Evolutionary conservation across 2,888 invertebrate species (phyloP).

Genomic region (Gerris lacustris): DNA sequence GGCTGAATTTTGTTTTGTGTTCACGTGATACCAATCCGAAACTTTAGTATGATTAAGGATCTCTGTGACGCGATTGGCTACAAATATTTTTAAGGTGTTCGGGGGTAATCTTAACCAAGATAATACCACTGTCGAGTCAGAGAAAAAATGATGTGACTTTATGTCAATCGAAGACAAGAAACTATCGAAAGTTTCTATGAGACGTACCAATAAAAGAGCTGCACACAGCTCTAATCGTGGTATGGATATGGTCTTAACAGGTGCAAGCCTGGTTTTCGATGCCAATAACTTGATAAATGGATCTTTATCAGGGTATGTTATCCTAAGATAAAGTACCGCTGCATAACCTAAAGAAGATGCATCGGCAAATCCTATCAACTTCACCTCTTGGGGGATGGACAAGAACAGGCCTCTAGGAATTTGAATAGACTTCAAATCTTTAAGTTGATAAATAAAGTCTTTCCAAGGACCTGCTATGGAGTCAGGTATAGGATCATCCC

Average conservation of each 20-base stretch:
- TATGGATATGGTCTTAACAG: not conserved
- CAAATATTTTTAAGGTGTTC: slow-evolving; percentile 25
- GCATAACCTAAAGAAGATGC: not conserved
- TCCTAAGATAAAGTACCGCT: not conserved
- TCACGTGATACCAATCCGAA: slow-evolving; percentile 31
- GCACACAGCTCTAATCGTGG: not conserved
- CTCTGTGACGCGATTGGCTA: slow-evolving; percentile 32
- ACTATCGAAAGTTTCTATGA: not conserved
- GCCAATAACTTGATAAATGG: not conserved
- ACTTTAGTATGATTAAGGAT: slow-evolving; percentile 30
- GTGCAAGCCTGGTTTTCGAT: not conserved
- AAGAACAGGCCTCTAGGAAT: no score
- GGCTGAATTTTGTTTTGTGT: slow-evolving; percentile 31
- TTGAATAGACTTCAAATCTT: no score
- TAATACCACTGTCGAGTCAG: slow-evolving; percentile 29
- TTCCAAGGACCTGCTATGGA: not conserved
- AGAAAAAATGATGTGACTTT: slow-evolving; percentile 15
- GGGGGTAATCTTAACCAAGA: slow-evolving; percentile 29
- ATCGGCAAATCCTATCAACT: not conserved
- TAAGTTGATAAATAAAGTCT: not conserved
- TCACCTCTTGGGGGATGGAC: no score
- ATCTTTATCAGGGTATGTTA: not conserved
- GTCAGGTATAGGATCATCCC: not conserved
- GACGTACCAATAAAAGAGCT: not conserved
- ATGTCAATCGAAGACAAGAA: not conserved